Base-by-base conservation (phyloP, 2,888 invertebrate species). In the Nymphalis polychloros region DNA sequence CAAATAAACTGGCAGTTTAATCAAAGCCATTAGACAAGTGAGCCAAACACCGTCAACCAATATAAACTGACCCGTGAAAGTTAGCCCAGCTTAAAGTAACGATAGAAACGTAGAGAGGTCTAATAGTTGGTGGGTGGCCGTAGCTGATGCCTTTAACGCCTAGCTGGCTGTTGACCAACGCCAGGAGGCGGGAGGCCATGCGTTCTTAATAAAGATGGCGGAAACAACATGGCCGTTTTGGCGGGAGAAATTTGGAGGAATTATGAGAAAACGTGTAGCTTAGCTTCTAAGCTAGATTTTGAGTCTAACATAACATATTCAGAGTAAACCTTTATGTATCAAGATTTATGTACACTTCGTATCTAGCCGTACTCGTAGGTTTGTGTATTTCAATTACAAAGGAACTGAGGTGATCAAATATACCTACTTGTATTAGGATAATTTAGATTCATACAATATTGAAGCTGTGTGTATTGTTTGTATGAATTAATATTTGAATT, bases 1-100 rank as follows among this genome's bases (percentile, higher is more conserved):
- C 90, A 90, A 91, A 92, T 90, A 92, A 92, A 91, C 92, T 92
- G 92, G 90, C 92, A 91, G 91, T 91, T 90, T 91, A 92, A 91
- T 92, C 91, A 91, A 91, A 91, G 86, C 89, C 89, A 91, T 91
- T 92, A 91, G 92, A 92, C 90, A 90, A 90, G 89, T 91, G 91
- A 91, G 89, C 90, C 90, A 89, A 89, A 88, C 86, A 85, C 84
- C 89, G 82, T 80, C 78, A 76, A 77, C 88, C 87, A 81, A 70
- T 67, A 20, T 81, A 82, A 73, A 71, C 41, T 80, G 91, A 84
- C 74, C 88, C 81, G 81, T 83, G 84, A 81, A 79, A 77, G 78
- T 76, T 78, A 77, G 79, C 77, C 75, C 78, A 71, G 70, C 71
- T 66, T 69, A 75, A 76, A 73, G 68, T 75, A 70, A 73, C 74